Evolutionary conservation across 1,140 invertebrate genomes (phyloP), one percentile per base, ranked within the genome.

Genomic region (Saccostrea echinata): DNA sequence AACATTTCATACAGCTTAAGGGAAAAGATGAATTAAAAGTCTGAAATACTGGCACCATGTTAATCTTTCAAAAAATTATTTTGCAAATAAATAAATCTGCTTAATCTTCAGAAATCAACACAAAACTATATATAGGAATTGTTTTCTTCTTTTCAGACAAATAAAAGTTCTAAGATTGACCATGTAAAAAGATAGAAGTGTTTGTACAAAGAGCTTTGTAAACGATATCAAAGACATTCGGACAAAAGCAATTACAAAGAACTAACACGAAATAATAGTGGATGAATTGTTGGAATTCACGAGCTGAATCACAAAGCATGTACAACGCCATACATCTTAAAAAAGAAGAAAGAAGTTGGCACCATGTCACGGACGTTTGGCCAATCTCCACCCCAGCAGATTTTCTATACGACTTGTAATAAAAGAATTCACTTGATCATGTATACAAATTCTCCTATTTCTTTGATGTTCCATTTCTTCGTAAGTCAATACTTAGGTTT

Each of bases 401-500:
- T 33, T 76, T 16, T 30, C 68, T 33, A 27, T 76, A 76, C 68
- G 68, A 76, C 13, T 30, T 33, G 24, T 76, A 35, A 76, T 76
- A 76, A 76, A 76, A 76, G 68, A 76, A 76, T 76, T 76, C 30
- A 13, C 68, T 76, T 27, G 24, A 76, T 76, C 27, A 76, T 33
- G 68, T 76, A 76, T 76, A 76, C 68, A 76, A 76, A 76, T 76
- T 76, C 68, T 76, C 68, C 27, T 3, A 76, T 76, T 33, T 76
- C 68, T 76, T 76, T 76, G 68, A 76, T 76, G 68, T 76, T 76
- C 68, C 11, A 76, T 76, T 76, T 33, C 68, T 76, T 30, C 16
- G 68, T 76, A 76, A 76, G 68, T 33, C 68, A 76, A 76, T 76
- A 76, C 68, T 76, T 76, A 33, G 68, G 68, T 76, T 76, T 76